Conservation (phyloP, 2,888 invertebrate species). For the Andrena dorsata region DNA sequence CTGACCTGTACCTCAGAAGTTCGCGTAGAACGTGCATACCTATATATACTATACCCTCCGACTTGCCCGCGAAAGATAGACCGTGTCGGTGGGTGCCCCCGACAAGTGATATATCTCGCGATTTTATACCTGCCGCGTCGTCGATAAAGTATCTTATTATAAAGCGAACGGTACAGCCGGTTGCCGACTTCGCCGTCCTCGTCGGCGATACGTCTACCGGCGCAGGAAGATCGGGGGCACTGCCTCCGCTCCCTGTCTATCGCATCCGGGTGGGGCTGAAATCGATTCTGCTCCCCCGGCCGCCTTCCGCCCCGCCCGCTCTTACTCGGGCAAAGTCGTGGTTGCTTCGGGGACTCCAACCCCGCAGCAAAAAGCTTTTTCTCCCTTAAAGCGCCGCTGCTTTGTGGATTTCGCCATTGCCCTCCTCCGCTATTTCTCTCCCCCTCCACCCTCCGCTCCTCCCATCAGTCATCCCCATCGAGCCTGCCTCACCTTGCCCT, state of each 20-base stretch:
- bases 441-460: conserved; percentile 2
- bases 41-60: too few relatives aligned
- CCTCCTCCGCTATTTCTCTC: not conserved
- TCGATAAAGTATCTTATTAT: conserved; percentile 58
- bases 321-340: conserved; percentile 60
- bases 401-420: conserved; percentile 46
- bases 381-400: conserved; percentile 62
- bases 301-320: conserved; percentile 33
- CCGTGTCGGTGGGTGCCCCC: conserved; percentile 17
- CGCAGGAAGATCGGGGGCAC: conserved; percentile 69
- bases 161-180: conserved; percentile 30
- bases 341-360: conserved; percentile 67
- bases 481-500: conserved; percentile 60
- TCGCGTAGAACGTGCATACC: not conserved
- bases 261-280: conserved; percentile 61
- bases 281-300: conserved; percentile 62
- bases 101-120: conserved; percentile 38
- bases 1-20: not conserved
- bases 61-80: not conserved
- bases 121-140: conserved; percentile 39
- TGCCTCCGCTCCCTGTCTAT: conserved; percentile 71
- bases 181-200: conserved; percentile 15
- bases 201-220: conserved; percentile 47
- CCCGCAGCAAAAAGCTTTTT: conserved; percentile 63
- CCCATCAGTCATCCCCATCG: not conserved